These are phyloP conservation scores for Drosophila greeni DNA, from an alignment of 2,888 invertebrate genomes.

Conservation along the genomic window DNA sequence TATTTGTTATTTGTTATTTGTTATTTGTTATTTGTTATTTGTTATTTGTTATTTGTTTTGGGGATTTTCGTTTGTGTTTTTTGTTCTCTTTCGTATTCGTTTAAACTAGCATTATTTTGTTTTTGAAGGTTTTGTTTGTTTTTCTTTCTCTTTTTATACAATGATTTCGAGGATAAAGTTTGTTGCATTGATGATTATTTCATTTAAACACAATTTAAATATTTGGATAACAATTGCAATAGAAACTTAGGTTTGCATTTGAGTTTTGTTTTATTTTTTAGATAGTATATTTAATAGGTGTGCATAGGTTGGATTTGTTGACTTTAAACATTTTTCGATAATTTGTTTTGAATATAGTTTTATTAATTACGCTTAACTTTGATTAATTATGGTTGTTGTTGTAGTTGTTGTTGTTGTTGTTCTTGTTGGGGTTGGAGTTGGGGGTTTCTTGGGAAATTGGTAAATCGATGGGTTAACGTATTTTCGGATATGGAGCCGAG, in stretches of 20 bases:
- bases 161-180: conserved; percentile 29
- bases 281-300: conserved; percentile 47
- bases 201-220: conserved; percentile 32
- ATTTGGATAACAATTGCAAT: conserved; percentile 35
- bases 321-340: conserved; percentile 55
- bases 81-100: conserved; percentile 42
- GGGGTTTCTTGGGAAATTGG: conserved; percentile 26
- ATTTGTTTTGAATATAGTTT: conserved; percentile 37
- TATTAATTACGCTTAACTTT: conserved; percentile 53
- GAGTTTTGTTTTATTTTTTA: conserved; percentile 42
- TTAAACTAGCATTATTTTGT: conserved; percentile 27
- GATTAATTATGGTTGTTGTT: conserved; percentile 46
- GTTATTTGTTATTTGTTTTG: no score
- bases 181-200: conserved; percentile 32
- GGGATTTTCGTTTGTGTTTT: conserved; percentile 42
- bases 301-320: conserved; percentile 64
- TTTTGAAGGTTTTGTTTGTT: conserved; percentile 33
- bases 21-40: no score
- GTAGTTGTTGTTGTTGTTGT: conserved; percentile 34
- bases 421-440: conserved; percentile 29
- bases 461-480: conserved; percentile 71
- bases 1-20: no score
- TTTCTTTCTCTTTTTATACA: conserved; percentile 29
- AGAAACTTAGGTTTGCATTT: conserved; percentile 38
- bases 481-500: conserved; percentile 78